Percentiles rank a stretch among this genome's conserved stretches.
Evolutionary conservation across 2,888 invertebrate genomes (phyloP).

Genomic region (Caenorhabditis sp.): DNA sequence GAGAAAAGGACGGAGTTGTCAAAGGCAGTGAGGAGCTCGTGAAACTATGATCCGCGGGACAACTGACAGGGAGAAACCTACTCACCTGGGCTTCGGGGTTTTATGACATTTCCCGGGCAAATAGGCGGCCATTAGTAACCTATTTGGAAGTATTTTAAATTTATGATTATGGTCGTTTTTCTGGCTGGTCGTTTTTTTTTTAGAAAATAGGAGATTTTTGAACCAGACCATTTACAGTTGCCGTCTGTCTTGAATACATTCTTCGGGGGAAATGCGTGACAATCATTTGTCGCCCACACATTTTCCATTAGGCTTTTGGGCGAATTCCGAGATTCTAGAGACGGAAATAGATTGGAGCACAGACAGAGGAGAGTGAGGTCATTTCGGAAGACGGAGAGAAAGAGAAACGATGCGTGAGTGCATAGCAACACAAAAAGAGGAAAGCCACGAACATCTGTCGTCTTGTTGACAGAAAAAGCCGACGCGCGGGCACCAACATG

Average conservation of each 20-base stretch:
- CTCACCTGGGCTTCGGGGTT: constrained; percentile 42
- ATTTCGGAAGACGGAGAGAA: not conserved
- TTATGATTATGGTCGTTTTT: too few species aligned
- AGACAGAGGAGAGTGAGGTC: not conserved
- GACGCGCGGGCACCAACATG: not conserved
- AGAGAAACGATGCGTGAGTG: constrained; percentile 7
- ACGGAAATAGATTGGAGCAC: constrained; percentile 1
- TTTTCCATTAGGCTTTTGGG: constrained; percentile 2
- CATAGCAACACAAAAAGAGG: constrained; percentile 10
- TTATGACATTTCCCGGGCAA: too few species aligned
- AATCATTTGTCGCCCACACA: too few species aligned
- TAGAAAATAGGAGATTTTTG: too few species aligned
- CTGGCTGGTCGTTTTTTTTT: too few species aligned
- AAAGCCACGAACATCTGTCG: constrained; percentile 15
- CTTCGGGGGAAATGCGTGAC: too few species aligned
- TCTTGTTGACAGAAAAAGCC: constrained; percentile 8
- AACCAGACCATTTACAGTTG: too few species aligned
- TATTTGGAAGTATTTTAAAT: too few species aligned
- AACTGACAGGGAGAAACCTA: constrained; percentile 37
- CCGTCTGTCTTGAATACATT: too few species aligned
- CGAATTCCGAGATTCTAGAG: not conserved
- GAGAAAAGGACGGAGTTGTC: not conserved
- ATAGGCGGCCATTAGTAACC: too few species aligned
- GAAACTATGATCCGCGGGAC: constrained; percentile 36
- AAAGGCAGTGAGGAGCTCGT: not conserved